These are phyloP conservation scores for Platichthys stellatus DNA, from an alignment of 2,113 vertebrate genomes.

Conservation along the genomic window DNA sequence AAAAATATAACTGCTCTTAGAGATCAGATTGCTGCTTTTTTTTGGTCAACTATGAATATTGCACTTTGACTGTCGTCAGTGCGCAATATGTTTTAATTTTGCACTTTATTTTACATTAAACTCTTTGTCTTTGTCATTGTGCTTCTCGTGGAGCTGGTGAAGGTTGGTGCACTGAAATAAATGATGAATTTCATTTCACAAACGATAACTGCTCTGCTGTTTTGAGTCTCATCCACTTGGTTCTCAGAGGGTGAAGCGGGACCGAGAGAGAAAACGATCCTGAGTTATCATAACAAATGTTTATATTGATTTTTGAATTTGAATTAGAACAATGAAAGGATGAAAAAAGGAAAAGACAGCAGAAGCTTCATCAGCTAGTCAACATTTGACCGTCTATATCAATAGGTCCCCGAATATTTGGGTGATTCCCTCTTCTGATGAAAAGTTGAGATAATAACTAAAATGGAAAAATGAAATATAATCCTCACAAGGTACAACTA, in stretches of 20 bases:
- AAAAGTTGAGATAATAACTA: background rate
- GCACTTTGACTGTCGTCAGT: background rate
- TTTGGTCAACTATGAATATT: background rate
- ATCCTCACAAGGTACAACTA: constrained; percentile 31
- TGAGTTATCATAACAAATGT: background rate
- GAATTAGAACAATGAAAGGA: too few species aligned
- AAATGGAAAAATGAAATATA: constrained; percentile 26
- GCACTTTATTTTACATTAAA: constrained; percentile 7
- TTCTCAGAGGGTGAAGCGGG: too few species aligned
- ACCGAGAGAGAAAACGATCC: too few species aligned
- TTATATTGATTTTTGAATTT: background rate
- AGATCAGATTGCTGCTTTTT: background rate
- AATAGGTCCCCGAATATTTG: background rate
- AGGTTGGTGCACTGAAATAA: background rate
- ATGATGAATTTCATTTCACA: background rate
- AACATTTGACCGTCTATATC: too few species aligned
- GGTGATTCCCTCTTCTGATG: background rate
- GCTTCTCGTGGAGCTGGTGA: background rate
- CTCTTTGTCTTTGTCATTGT: background rate
- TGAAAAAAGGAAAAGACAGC: too few species aligned
- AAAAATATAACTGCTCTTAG: too few species aligned
- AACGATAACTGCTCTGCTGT: background rate
- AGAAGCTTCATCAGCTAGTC: too few species aligned
- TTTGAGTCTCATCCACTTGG: too few species aligned
- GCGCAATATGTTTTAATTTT: background rate